phyloP scores from a whole-genome alignment of 2,888 invertebrate species.

The Phania funesta region DNA sequence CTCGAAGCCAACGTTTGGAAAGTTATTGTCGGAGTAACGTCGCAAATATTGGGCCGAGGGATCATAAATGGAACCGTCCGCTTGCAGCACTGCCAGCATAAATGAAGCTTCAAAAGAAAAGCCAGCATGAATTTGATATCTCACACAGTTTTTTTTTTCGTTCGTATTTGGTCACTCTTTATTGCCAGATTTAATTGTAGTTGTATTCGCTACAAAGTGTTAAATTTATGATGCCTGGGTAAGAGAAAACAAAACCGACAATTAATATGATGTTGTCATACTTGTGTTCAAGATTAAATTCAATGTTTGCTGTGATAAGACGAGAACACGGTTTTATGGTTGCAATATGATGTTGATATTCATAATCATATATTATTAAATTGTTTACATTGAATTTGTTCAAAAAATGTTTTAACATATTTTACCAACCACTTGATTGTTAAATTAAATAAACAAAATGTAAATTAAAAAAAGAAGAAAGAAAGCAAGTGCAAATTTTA shows the following conservation, averaged over 20 bases:
- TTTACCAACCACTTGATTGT: conserved; percentile 31
- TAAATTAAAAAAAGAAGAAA: neutral
- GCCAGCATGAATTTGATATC: too few species aligned
- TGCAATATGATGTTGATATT: neutral
- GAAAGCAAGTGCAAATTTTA: too few species aligned
- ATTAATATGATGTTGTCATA: conserved; percentile 19
- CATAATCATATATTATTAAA: neutral
- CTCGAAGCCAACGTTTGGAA: too few species aligned
- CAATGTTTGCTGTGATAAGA: conserved; percentile 21
- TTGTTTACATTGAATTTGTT: conserved; percentile 38
- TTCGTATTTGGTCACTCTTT: too few species aligned
- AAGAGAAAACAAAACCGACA: neutral
- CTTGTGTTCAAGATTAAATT: conserved; percentile 4
- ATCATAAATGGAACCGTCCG: too few species aligned
- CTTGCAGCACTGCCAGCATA: too few species aligned
- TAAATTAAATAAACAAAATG: conserved; percentile 41
- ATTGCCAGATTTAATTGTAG: neutral
- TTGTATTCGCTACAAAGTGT: conserved; percentile 9
- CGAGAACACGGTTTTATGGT: neutral
- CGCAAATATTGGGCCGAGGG: too few species aligned
- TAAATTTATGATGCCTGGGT: neutral
- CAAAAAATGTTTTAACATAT: conserved; percentile 1
- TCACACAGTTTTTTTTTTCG: too few species aligned
- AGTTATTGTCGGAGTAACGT: too few species aligned
- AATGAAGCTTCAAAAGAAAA: too few species aligned